Conservation (phyloP, 2,797 vertebrate genomes). For the Tamandua tetradactyla region DNA sequence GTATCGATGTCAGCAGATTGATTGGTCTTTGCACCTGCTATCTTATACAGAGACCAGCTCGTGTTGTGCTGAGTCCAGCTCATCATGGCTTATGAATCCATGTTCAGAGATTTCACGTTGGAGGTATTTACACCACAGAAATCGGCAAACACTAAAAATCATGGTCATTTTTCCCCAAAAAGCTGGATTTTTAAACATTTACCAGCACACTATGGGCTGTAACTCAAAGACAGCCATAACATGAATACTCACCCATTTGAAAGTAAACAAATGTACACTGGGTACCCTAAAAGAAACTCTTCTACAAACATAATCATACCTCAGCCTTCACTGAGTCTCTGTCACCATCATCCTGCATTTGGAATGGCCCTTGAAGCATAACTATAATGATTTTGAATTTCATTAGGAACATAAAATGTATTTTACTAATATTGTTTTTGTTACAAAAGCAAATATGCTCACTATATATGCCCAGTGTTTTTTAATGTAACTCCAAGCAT, state of each 20-base stretch:
- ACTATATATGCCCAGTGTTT: not conserved
- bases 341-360: not conserved
- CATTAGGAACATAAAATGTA: not conserved
- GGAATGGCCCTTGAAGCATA: not conserved
- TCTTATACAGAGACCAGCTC: not conserved
- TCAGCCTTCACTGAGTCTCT: not conserved
- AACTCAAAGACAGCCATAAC: not conserved
- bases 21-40: constrained; percentile 47
- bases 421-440: not conserved
- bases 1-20: constrained; percentile 41
- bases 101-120: not conserved
- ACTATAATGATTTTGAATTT: not conserved
- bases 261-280: not conserved
- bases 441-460: not conserved
- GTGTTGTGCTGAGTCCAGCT: not conserved
- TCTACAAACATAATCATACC: not conserved
- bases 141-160: not conserved
- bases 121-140: not conserved
- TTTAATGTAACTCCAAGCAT: constrained; percentile 13
- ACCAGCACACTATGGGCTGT: not conserved
- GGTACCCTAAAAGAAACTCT: not conserved
- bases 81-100: not conserved
- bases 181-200: not conserved
- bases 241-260: not conserved
- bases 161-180: not conserved